These are phyloP conservation scores for Chinchilla lanigera DNA, from an alignment of 2,113 vertebrate species.

Conservation along the genomic window DNA sequence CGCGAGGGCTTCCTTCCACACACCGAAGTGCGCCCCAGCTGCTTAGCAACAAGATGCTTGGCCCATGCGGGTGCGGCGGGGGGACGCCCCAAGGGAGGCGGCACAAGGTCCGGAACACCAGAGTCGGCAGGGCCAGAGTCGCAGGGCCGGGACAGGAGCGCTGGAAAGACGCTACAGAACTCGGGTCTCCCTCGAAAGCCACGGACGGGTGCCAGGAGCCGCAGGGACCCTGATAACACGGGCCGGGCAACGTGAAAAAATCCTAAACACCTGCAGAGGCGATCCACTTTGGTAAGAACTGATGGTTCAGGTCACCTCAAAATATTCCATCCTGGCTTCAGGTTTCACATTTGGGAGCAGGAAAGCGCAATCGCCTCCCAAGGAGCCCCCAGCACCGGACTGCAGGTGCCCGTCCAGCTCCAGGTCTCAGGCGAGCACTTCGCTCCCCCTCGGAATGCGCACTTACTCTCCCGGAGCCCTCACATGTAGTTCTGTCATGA, in stretches of 20 bases:
- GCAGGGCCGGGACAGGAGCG: neutral
- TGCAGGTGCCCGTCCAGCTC: neutral
- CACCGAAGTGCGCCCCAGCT: constrained; percentile 76
- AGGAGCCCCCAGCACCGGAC: neutral
- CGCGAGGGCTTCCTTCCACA: constrained; percentile 76
- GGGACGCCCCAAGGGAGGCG: neutral
- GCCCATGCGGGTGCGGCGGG: neutral
- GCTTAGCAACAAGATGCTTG: constrained; percentile 83
- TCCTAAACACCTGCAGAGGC: neutral
- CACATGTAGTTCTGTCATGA: neutral
- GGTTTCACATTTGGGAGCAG: neutral
- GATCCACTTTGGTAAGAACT: neutral
- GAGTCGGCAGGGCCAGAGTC: too few relatives aligned
- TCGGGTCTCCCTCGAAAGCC: too few relatives aligned
- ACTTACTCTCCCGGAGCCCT: neutral
- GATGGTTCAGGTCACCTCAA: neutral
- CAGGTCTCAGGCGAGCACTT: neutral
- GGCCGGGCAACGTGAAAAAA: neutral
- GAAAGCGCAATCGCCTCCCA: neutral
- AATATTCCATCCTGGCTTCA: neutral
- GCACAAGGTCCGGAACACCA: fast-evolving
- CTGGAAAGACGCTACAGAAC: too few relatives aligned
- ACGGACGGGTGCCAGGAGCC: neutral
- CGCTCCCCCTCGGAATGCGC: neutral
- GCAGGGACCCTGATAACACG: neutral